Base-by-base conservation (phyloP, 2,888 invertebrate species). In the Apeira syringaria region DNA sequence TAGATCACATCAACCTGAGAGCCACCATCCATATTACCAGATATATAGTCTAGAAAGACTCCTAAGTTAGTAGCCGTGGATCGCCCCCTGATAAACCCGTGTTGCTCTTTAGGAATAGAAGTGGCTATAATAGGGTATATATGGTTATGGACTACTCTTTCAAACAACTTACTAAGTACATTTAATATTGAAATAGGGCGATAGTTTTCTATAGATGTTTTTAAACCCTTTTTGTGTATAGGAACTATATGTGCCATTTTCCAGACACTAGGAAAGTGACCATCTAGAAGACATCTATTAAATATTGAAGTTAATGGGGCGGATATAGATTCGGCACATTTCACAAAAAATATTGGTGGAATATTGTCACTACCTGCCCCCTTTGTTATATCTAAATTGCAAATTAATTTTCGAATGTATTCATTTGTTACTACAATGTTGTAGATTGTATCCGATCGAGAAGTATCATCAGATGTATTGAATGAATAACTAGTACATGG, bases 231-330 rank as follows among this genome's bases (percentile, higher is more conserved):
- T 20, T 20, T 20, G 6, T 20, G 20, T 5, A 20, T 20, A 1
- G 55, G 52, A 3, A 51, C 41, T 1, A 55, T 40, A 12, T 27
- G 10, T n/a, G 50, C 53, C 2, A 17, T 32, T 22, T 53, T 50
- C 50, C 53, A 54, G 3, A 32, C 18, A 1, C 5, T 9, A 2
- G 56, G 56, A 20, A 56, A 47, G 1, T 26, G 13, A 2, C 53
- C 38, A 7, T 34, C 29, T 0, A n/a, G 5, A 0, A 56, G 11
- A 13, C 48, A 56, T 5, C 24, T 17, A 10, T 46, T 44, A 10
- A 50, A 50, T 7, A 56, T 17, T 2, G 28, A 6, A 1, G 43
- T 8, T 3, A 55, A 17, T 0, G 50, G 52, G 2, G 6, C 5
- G 3, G 32, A 24, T n/a, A 56, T 6, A 0, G 35, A 28, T 3